These are phyloP conservation scores for Seira ritae DNA, from an alignment of 2,888 invertebrate genomes.

Conservation along the genomic window DNA sequence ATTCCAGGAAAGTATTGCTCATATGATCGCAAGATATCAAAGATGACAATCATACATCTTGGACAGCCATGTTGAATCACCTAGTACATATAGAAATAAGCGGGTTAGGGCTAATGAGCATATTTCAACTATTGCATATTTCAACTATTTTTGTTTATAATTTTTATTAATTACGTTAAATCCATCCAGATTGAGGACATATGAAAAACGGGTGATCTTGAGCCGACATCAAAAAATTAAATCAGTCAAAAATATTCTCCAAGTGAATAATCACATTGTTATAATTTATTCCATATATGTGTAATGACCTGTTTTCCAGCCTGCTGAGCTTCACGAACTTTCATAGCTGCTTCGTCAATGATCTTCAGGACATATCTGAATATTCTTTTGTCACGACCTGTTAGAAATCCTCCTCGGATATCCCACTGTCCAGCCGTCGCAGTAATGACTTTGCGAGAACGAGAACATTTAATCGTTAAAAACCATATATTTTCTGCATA, in stretches of 20 bases:
- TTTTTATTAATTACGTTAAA: constrained; percentile 24
- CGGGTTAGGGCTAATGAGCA: too few species aligned
- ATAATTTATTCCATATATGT: neutral
- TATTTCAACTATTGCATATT: too few species aligned
- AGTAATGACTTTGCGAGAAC: constrained; percentile 32
- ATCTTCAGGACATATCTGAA: constrained; percentile 26
- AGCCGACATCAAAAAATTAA: neutral
- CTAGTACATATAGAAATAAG: too few species aligned
- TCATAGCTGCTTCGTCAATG: constrained; percentile 21
- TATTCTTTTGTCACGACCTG: constrained; percentile 26
- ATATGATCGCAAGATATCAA: constrained; percentile 27
- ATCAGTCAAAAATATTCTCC: too few species aligned
- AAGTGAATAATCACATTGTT: neutral
- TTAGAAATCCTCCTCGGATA: constrained; percentile 17
- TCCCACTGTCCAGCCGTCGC: constrained; percentile 33
- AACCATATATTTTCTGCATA: too few species aligned
- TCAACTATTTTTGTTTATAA: too few species aligned
- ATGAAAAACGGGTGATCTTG: constrained; percentile 32
- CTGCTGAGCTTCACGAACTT: constrained; percentile 24
- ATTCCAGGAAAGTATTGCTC: constrained; percentile 34
- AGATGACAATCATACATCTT: constrained; percentile 19
- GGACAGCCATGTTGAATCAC: constrained; percentile 39
- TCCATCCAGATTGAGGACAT: constrained; percentile 23
- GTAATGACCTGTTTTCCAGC: constrained; percentile 25
- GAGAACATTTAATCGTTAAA: too few species aligned